phyloP scores from a whole-genome alignment of 2,113 vertebrate genomes.

The Toxotes jaculatrix region DNA sequence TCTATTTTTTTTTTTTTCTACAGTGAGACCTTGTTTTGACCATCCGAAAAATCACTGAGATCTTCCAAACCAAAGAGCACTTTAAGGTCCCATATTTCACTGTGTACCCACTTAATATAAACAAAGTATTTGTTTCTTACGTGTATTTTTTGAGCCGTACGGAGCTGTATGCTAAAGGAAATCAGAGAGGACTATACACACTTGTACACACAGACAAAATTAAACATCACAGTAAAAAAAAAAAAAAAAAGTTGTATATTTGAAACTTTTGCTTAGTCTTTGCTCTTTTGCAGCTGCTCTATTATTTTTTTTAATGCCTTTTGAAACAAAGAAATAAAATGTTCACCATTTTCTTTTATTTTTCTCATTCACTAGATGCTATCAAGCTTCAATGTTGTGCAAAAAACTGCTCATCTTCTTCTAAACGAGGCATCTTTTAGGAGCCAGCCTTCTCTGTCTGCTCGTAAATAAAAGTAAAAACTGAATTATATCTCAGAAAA shows the following conservation, averaged over 20 bases:
- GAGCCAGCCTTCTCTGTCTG: constrained; percentile 3
- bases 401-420: constrained; percentile 70
- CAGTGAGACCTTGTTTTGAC: constrained; percentile 62
- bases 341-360: constrained; percentile 29
- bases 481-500: constrained; percentile 24
- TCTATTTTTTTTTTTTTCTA: constrained; percentile 28
- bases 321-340: constrained; percentile 57
- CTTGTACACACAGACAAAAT: constrained; percentile 70
- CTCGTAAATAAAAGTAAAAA: constrained; percentile 37
- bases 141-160: constrained; percentile 43
- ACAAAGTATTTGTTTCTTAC: constrained; percentile 48
- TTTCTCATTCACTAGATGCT: constrained; percentile 36
- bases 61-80: constrained; percentile 61
- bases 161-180: constrained; percentile 60
- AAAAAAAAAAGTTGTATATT: constrained; percentile 42
- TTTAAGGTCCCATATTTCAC: constrained; percentile 56
- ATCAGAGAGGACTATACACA: constrained; percentile 72
- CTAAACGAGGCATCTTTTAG: constrained; percentile 43
- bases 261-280: constrained; percentile 42
- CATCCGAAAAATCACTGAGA: constrained; percentile 53
- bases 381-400: constrained; percentile 69
- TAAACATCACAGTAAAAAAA: constrained; percentile 71
- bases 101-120: constrained; percentile 59
- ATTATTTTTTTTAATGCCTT: constrained; percentile 34
- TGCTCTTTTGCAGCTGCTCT: constrained; percentile 29